These are phyloP conservation scores for Corythaixoides concolor DNA, from an alignment of 2,113 vertebrate species.

Conservation along the genomic window DNA sequence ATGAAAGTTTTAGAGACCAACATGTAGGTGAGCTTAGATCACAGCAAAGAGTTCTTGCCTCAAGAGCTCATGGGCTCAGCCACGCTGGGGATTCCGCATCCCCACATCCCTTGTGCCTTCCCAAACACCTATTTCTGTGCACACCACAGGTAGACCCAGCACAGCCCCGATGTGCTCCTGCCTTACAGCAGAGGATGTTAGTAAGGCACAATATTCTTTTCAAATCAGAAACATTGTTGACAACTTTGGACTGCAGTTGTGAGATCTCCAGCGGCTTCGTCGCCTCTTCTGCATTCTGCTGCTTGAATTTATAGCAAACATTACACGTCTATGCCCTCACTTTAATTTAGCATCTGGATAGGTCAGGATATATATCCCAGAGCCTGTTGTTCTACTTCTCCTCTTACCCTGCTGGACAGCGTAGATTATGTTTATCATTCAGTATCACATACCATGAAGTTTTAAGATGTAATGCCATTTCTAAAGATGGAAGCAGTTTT, in stretches of 20 bases:
- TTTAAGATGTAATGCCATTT: neutral
- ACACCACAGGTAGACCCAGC: neutral
- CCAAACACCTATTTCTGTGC: neutral
- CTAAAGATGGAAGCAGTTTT: neutral
- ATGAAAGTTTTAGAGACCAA: neutral
- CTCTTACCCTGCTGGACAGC: neutral
- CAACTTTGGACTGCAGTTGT: neutral
- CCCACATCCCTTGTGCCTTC: neutral
- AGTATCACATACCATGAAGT: neutral
- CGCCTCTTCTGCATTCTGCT: neutral
- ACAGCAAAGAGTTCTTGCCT: neutral
- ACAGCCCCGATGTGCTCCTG: neutral
- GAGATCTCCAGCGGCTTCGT: neutral
- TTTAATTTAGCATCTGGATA: neutral
- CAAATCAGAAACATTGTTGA: neutral
- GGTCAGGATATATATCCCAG: neutral
- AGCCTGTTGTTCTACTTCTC: neutral
- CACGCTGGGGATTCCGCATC: neutral
- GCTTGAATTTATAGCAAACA: neutral
- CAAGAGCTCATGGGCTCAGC: neutral
- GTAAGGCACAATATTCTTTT: neutral
- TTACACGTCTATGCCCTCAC: neutral
- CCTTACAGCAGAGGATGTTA: neutral
- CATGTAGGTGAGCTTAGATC: neutral
- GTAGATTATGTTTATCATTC: neutral